These are phyloP conservation scores for Oasisia sp. DNA, from an alignment of 2,888 invertebrate genomes.

Conservation along the genomic window DNA sequence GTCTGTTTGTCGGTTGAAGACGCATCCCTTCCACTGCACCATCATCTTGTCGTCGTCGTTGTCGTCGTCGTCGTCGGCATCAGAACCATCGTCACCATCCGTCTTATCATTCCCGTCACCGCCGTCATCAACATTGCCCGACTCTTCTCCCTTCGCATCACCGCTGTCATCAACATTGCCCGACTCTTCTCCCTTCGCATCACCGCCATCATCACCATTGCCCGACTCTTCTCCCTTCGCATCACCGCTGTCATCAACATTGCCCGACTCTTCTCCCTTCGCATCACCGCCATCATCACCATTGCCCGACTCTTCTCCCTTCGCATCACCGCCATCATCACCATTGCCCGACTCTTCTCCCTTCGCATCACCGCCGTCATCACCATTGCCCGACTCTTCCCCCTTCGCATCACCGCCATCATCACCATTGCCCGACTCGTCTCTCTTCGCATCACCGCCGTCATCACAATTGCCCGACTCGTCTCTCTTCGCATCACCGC, in stretches of 20 bases:
- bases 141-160: no score
- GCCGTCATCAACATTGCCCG: neutral
- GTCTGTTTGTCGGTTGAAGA: conserved; percentile 55
- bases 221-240: conserved; percentile 32
- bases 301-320: conserved; percentile 54
- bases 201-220: conserved; percentile 25
- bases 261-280: no score
- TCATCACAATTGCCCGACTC: no score
- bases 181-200: conserved; percentile 50
- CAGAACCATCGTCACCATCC: conserved; percentile 44
- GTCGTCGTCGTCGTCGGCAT: conserved; percentile 53
- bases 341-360: conserved; percentile 32
- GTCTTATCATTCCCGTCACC: conserved; percentile 53
- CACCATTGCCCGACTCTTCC: no score
- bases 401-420: conserved; percentile 34
- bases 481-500: no score
- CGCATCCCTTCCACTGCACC: conserved; percentile 56
- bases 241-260: no score
- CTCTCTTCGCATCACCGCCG: conserved; percentile 45
- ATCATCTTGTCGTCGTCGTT: conserved; percentile 56
- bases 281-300: conserved; percentile 43
- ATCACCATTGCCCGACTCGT: conserved; percentile 53
- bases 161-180: conserved; percentile 48
- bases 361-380: no score
- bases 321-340: conserved; percentile 23